A percentile compares a stretch with the other conserved stretches of the same genome.
Conservation (phyloP, 1,140 invertebrate species). For the Octopus bimaculoides region DNA sequence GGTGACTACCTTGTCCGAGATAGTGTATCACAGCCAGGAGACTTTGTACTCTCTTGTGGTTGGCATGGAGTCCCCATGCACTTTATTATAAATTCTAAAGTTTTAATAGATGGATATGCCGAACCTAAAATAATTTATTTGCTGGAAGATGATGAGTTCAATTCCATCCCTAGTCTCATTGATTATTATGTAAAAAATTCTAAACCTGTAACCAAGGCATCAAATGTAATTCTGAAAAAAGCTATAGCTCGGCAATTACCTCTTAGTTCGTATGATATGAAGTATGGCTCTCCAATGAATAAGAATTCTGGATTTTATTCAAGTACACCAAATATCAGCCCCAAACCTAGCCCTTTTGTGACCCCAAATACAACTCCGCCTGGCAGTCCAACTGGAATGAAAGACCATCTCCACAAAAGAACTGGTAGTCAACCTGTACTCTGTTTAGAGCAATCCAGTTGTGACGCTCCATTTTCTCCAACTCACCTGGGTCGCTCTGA, state of each 20-base stretch:
- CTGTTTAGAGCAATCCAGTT: conserved; percentile 20
- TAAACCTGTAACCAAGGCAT: conserved; percentile 79
- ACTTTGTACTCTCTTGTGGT: conserved; percentile 86
- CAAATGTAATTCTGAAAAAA: conserved; percentile 79
- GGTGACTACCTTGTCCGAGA: conserved; percentile 86
- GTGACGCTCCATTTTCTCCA: conserved; percentile 13
- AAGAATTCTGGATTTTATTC: conserved; percentile 23
- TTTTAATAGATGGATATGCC: conserved; percentile 68
- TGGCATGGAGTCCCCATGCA: conserved; percentile 78
- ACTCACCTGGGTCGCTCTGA: conserved; percentile 41
- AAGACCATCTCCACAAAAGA: conserved; percentile 26
- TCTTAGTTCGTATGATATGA: conserved; percentile 66
- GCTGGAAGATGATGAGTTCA: conserved; percentile 91
- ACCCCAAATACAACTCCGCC: conserved; percentile 32
- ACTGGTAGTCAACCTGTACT: conserved; percentile 44
- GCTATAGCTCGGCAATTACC: conserved; percentile 72
- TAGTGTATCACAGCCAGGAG: conserved; percentile 87
- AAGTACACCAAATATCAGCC: conserved; percentile 29
- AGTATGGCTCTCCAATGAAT: conserved; percentile 56
- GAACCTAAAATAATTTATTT: conserved; percentile 85
- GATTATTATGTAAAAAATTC: conserved; percentile 91
- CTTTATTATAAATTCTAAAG: conserved; percentile 90
- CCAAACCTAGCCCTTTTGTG: conserved; percentile 32
- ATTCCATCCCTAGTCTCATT: conserved; percentile 89
- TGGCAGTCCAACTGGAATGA: conserved; percentile 18